phyloP scores from a whole-genome alignment of 2,113 vertebrate species.

The Mormoops blainvillei region DNA sequence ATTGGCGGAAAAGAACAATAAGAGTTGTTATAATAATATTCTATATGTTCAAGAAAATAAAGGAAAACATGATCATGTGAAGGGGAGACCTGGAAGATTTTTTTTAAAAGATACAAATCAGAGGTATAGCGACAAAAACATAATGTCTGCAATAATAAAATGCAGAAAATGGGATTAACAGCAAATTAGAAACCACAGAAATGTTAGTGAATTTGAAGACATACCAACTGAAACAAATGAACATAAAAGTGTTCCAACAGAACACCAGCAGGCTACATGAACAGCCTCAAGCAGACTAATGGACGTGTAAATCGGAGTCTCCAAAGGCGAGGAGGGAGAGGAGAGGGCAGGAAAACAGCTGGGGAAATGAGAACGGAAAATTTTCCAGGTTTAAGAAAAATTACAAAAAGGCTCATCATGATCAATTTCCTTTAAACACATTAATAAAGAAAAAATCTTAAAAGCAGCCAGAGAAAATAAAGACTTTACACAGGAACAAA shows the following conservation, averaged over 20 bases:
- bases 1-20: neutral
- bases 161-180: neutral
- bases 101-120: neutral
- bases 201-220: neutral
- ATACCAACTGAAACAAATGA: neutral
- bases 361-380: neutral
- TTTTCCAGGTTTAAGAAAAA: neutral
- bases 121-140: neutral
- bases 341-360: neutral
- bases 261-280: neutral
- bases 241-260: neutral
- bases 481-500: neutral
- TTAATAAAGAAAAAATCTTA: constrained; percentile 26
- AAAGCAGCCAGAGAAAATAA: neutral
- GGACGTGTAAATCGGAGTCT: neutral
- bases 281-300: neutral
- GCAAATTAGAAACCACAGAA: neutral
- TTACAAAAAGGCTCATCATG: neutral
- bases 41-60: neutral
- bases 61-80: neutral
- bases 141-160: neutral
- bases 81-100: neutral
- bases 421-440: neutral
- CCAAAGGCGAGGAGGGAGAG: neutral
- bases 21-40: neutral